A percentile compares a stretch with the other conserved stretches of the same genome.
Conservation (phyloP, 2,113 vertebrate genomes). For the Notiomystis cincta region DNA sequence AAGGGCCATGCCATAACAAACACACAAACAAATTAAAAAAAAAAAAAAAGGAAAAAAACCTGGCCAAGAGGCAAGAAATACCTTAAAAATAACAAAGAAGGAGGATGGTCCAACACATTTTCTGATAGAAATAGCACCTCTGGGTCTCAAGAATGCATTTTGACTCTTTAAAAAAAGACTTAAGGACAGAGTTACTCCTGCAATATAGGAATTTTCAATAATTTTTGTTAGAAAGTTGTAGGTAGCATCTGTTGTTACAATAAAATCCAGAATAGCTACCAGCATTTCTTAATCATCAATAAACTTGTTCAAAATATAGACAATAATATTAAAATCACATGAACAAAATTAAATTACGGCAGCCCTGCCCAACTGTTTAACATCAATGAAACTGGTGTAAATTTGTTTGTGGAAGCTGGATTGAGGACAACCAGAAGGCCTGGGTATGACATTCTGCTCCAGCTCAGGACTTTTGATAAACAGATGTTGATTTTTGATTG, state of each 20-base stretch:
- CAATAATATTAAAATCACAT: neutral
- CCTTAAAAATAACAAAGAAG: neutral
- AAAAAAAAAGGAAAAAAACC: accelerated
- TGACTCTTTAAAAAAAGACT: neutral
- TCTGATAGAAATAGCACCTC: neutral
- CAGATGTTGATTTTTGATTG: neutral
- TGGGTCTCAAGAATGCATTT: neutral
- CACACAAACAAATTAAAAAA: neutral
- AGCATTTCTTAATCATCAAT: neutral
- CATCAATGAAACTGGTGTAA: neutral
- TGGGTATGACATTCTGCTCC: neutral
- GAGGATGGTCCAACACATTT: neutral
- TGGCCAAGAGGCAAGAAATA: neutral
- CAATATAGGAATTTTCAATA: neutral
- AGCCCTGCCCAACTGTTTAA: neutral
- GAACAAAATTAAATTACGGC: neutral
- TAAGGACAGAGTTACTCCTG: neutral
- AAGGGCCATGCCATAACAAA: neutral
- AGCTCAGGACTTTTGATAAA: neutral
- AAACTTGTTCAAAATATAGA: neutral
- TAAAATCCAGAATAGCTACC: neutral
- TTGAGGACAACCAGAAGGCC: neutral
- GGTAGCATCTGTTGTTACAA: neutral
- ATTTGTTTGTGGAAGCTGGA: neutral
- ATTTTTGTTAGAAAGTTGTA: neutral